phyloP scores from a whole-genome alignment of 2,797 vertebrate species.

The Halcyon badia region DNA sequence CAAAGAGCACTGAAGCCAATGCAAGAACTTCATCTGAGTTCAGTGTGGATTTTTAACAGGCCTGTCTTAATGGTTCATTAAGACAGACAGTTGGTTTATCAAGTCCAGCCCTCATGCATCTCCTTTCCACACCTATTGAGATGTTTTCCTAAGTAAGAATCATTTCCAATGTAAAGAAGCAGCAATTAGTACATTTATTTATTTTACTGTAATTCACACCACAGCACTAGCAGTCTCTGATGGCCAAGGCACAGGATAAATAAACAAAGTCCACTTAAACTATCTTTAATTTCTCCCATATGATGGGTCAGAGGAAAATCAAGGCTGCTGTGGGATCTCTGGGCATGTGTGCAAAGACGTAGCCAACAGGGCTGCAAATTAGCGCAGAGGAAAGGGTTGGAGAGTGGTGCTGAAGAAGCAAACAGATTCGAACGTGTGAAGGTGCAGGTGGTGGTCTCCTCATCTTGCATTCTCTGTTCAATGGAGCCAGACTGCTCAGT shows the following conservation, averaged over 20 bases:
- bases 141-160: slow-evolving; percentile 10
- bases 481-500: neutral
- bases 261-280: neutral
- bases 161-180: neutral
- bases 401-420: rapidly evolving
- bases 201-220: slow-evolving; percentile 26
- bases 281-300: neutral
- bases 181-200: slow-evolving; percentile 54
- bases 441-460: neutral
- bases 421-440: neutral
- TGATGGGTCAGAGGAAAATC: neutral
- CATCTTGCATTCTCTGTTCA: neutral
- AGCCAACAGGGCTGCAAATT: neutral
- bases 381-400: neutral
- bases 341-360: rapidly evolving
- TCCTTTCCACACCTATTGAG: slow-evolving; percentile 11
- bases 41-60: neutral
- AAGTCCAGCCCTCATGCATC: neutral
- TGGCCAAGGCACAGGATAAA: neutral
- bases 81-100: neutral
- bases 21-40: neutral
- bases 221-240: neutral
- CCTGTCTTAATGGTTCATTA: neutral
- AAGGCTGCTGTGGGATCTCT: neutral
- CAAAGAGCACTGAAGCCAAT: neutral